Base-by-base conservation (phyloP, 2,888 invertebrate species). In the Chymomyza procnemis region DNA sequence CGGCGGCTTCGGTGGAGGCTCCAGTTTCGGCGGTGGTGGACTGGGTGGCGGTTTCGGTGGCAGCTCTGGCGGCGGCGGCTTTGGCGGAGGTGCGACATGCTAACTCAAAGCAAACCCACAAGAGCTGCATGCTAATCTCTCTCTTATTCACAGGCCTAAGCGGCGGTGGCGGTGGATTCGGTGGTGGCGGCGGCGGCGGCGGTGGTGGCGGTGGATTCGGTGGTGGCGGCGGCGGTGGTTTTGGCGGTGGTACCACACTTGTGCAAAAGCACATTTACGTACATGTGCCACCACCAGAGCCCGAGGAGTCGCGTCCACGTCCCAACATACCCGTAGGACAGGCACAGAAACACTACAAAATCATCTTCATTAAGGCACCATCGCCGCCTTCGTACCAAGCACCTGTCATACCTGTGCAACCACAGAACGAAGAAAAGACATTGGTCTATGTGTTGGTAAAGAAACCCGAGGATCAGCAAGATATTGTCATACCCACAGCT, bases 321-420 rank as follows among this genome's bases (percentile, higher is more conserved):
- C 88, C 90, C 34, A 93, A 93, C 14, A 93, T 95, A 79, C 92
- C 93, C 18, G 92, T 94, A 0, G 94, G 94, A 59, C 94, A 95
- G 76, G 93, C 96, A 57, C 96, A 96, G 91, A 96, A 96, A 88
- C 96, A 96, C 91, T 96, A 97, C 93, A 97, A 97, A 90, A 97
- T 97, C 90, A 96, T 97, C 92, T 97, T 97, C 93, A 97, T 97
- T 92, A 97, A 97, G 93, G 96, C 96, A 65, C 96, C 96, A 86
- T 94, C 96, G 81, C 94, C 96, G 71, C 96, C 96, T 71, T 94
- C 95, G 71, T 96, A 96, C 69, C 94, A 95, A 74, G 96, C 94
- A 0, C 96, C 96, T 75, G 93, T 95, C 74, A 96, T 96, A 77
- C 96, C 96, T 34, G 91, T 95, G 41, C 94, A 95, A 90, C 94